A percentile compares a stretch with the other conserved stretches of the same genome.
These are phyloP conservation scores for Daktulosphaira vitifoliae DNA, from an alignment of 1,140 invertebrate genomes.

Conservation along the genomic window DNA sequence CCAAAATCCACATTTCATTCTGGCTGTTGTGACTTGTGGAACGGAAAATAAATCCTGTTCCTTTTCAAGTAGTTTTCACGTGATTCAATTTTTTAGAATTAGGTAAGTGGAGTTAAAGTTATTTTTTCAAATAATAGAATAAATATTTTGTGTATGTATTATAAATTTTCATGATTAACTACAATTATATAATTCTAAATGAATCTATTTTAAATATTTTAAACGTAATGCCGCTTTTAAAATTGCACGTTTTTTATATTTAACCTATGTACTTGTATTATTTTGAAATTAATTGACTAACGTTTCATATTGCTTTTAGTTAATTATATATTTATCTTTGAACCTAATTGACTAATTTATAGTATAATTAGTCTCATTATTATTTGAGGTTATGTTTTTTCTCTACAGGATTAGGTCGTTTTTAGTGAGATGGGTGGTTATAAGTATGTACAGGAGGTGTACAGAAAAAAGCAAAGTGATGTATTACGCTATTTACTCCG, in stretches of 20 bases:
- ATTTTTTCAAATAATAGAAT: too few relatives aligned
- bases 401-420: constrained; percentile 2
- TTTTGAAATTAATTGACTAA: too few relatives aligned
- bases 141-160: too few relatives aligned
- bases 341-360: too few relatives aligned
- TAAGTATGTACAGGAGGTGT: constrained; percentile 98
- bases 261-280: too few relatives aligned
- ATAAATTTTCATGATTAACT: too few relatives aligned
- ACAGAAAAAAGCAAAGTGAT: constrained; percentile 98
- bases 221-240: too few relatives aligned
- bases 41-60: not conserved
- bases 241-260: too few relatives aligned
- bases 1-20: constrained; percentile 3
- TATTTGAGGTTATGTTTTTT: constrained; percentile 27
- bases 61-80: not conserved
- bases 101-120: constrained; percentile 7
- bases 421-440: constrained; percentile 87
- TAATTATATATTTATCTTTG: too few relatives aligned
- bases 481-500: constrained; percentile 87
- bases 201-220: too few relatives aligned
- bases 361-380: not conserved
- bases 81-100: not conserved
- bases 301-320: too few relatives aligned
- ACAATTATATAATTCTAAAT: too few relatives aligned
- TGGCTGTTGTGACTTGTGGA: constrained; percentile 23